Evolutionary conservation across 2,113 vertebrate species (phyloP), one percentile per base, ranked within the genome.

Genomic region (Actinemys pallida): DNA sequence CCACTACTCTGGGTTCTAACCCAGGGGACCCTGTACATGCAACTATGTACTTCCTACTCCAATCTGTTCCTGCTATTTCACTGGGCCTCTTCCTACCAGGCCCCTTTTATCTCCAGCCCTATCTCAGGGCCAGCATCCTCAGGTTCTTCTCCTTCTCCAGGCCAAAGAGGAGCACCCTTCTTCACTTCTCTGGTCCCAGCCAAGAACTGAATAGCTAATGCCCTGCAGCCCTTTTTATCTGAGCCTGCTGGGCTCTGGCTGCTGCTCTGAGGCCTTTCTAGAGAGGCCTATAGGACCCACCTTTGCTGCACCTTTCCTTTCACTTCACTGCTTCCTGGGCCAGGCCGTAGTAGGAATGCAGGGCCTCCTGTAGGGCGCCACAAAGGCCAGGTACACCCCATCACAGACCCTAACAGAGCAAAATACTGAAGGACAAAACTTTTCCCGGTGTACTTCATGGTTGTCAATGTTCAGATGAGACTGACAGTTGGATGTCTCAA

Each of bases 401-500:
- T 69, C 65, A 39, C 35, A n/a, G 35, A 69, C 16, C 14, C 84
- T 80, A 92, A 35, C 79, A 94, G 92, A 75, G 42, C 50, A 57
- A 84, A 56, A 81, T 76, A 76, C 16, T 0, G 0, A 65, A 52
- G 86, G 0, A 8, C 85, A 84, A 92, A 91, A 87, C 50, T 12
- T 47, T 39, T 87, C 42, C 87, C 85, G 87, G 87, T 92, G 81
- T 69, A 82, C 81, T 94, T 92, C 90, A 86, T 85, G 88, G 52
- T 90, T 96, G 94, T 97, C 95, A 96, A 84, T 96, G 95, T 94
- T 96, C 91, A 94, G 92, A 93, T 83, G 91, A 92, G 52, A 83
- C 49, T 95, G 75, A 82, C 89, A 95, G 88, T 95, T 93, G 90
- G 91, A 87, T 90, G 89, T 91, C 81, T 20, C 81, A 95, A 82